Evolutionary conservation across 2,888 invertebrate species (phyloP), one percentile per base, ranked within the genome.

Genomic region (Hemicrepidius hirtus): DNA sequence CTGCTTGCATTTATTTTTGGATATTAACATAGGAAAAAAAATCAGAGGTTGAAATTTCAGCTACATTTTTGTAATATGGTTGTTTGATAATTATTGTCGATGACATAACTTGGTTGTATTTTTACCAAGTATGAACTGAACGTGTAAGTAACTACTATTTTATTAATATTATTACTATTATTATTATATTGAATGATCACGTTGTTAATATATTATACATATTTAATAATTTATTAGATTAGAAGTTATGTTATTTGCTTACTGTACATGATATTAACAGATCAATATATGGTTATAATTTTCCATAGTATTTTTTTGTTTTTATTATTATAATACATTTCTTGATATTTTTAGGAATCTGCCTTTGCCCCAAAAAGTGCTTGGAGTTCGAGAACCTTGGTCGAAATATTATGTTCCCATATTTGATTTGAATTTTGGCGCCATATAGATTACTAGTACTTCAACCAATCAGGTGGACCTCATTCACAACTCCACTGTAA

Each of bases 161-260:
- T 65, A 71, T 60, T 64, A 62, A 60, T 44, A 59, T 60, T 63
- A 44, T 57, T n/a, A n/a, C n/a, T n/a, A n/a, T 60, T 64, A 62
- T 68, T 44, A 59, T 60, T 63, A 44, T 57, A 57, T 57, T 32
- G n/a, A 57, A 55, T 13, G 37, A 57, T 60, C 41, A 69, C 40
- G 59, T 69, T 69, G 69, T 69, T 69, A 64, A 69, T 63, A 62
- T 68, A 41, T n/a, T 40, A 49, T 37, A 65, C 21, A 65, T 50
- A 64, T 63, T 55, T 55, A 63, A 69, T 69, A 63, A 69, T 69
- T 69, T 63, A 62, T 69, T 69, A 69, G 69, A 63, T 9, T 69
- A 69, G 60, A 44, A 37, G 28, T 68, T 68, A 62, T 62, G 62
- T 69, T 69, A 60, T 55, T 63, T 69, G 69, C 69, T 69, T 69